Conservation (phyloP, 2,888 invertebrate genomes). For the Clusia tigrina region DNA sequence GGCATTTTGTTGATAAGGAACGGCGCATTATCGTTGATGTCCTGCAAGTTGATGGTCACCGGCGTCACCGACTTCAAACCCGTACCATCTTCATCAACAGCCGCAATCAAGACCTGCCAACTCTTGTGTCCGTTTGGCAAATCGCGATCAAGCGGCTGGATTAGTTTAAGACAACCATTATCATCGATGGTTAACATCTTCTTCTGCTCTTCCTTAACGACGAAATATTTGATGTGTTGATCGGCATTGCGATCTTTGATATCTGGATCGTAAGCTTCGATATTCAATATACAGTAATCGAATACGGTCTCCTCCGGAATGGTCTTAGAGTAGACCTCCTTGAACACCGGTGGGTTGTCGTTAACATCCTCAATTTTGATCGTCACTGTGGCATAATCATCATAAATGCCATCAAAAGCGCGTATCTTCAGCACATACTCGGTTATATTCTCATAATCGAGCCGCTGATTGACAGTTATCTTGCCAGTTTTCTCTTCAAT, state of each 20-base stretch:
- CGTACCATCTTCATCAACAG: constrained; percentile 78
- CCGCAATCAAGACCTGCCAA: constrained; percentile 79
- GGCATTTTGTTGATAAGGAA: constrained; percentile 81
- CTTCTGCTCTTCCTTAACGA: constrained; percentile 77
- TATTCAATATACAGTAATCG: constrained; percentile 74
- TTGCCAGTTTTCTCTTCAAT: constrained; percentile 87
- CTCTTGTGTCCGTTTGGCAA: constrained; percentile 83
- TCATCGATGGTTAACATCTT: constrained; percentile 77
- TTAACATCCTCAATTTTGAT: constrained; percentile 90
- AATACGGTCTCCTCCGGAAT: constrained; percentile 79
- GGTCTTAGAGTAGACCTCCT: constrained; percentile 75
- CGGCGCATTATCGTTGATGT: constrained; percentile 96
- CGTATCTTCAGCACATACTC: constrained; percentile 83
- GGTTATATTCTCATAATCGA: constrained; percentile 87
- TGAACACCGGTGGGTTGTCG: constrained; percentile 89
- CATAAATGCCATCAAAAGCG: constrained; percentile 84
- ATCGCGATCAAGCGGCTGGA: constrained; percentile 84
- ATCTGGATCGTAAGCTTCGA: constrained; percentile 85
- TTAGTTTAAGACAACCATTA: constrained; percentile 73
- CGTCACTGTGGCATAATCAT: constrained; percentile 82
- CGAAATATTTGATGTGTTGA: constrained; percentile 80
- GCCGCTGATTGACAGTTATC: constrained; percentile 77
- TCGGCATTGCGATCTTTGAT: constrained; percentile 77
- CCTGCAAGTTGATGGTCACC: constrained; percentile 75
- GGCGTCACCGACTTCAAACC: constrained; percentile 72